phyloP scores from a whole-genome alignment of 2,888 invertebrate species.

The Eristalinus aeneus region DNA sequence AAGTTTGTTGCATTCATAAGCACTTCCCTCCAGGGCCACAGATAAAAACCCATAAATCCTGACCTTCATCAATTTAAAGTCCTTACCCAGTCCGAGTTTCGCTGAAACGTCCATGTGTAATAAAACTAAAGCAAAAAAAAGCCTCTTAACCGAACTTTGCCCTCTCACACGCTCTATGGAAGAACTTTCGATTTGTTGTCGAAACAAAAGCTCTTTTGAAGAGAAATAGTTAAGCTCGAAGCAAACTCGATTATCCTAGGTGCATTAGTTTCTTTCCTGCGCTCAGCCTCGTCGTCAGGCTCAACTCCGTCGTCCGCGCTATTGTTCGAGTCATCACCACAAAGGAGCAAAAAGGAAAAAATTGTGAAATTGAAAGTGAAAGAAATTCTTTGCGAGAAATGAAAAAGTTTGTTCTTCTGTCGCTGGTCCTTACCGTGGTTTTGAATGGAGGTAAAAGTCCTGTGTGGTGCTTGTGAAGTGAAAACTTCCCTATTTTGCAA shows the following conservation, averaged over 20 bases:
- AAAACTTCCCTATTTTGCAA: background rate
- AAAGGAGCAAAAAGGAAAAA: background rate
- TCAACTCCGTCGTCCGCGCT: background rate
- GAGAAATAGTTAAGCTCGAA: background rate
- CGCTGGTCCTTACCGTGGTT: constrained; percentile 15
- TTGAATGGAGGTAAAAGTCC: constrained; percentile 31
- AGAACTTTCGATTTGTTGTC: background rate
- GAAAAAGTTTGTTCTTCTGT: constrained; percentile 28
- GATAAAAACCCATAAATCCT: background rate
- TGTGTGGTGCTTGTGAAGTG: background rate
- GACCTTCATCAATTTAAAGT: background rate
- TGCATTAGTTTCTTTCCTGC: constrained; percentile 13
- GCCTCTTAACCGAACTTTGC: background rate
- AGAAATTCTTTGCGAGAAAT: constrained; percentile 5
- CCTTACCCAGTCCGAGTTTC: background rate
- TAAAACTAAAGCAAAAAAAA: background rate
- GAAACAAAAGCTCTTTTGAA: background rate
- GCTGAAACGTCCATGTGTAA: background rate
- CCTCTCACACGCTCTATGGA: background rate
- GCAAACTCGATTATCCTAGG: background rate
- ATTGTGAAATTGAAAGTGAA: constrained; percentile 20
- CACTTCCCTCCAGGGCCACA: no score
- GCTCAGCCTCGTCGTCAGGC: constrained; percentile 35
- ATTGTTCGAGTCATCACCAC: background rate
- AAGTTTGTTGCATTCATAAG: no score